A percentile compares a stretch with the other conserved stretches of the same genome.
Evolutionary conservation across 2,888 invertebrate genomes (phyloP).

Genomic region (Amphipoea oculea): DNA sequence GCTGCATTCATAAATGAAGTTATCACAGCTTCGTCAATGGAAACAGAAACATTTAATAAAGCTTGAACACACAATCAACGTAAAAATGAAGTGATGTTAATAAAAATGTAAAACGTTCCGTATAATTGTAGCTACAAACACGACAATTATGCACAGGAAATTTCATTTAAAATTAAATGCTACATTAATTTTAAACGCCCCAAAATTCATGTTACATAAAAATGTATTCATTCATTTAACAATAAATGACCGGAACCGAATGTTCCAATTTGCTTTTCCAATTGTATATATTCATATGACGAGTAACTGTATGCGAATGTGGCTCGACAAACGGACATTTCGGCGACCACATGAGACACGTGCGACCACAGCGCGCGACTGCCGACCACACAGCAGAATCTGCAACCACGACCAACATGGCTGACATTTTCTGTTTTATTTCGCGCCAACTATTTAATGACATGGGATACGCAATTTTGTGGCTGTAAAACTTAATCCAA

Average conservation of each 20-base stretch:
- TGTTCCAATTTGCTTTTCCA: constrained; percentile 52
- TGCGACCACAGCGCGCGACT: constrained; percentile 41
- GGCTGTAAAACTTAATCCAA: constrained; percentile 12
- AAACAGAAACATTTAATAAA: neutral
- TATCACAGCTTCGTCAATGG: neutral
- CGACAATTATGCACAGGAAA: constrained; percentile 22
- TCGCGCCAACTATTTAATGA: constrained; percentile 33
- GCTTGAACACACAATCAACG: constrained; percentile 2
- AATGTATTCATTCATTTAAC: constrained; percentile 50
- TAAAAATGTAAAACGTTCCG: constrained; percentile 32
- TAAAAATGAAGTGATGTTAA: constrained; percentile 24
- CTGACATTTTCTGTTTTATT: constrained; percentile 49
- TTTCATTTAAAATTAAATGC: constrained; percentile 47
- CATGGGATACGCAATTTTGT: constrained; percentile 1
- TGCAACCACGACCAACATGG: constrained; percentile 36
- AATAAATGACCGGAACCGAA: constrained; percentile 55
- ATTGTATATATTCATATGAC: constrained; percentile 36
- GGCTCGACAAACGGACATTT: constrained; percentile 52
- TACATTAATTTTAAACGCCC: constrained; percentile 44
- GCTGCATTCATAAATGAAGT: neutral
- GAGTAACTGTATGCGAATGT: constrained; percentile 26
- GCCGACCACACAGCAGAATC: constrained; percentile 42
- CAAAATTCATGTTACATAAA: constrained; percentile 47
- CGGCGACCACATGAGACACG: constrained; percentile 32
- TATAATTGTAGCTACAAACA: constrained; percentile 12